Evolutionary conservation across 1,140 invertebrate genomes (phyloP), one percentile per base, ranked within the genome.

Genomic region (Drosophila suzukii): DNA sequence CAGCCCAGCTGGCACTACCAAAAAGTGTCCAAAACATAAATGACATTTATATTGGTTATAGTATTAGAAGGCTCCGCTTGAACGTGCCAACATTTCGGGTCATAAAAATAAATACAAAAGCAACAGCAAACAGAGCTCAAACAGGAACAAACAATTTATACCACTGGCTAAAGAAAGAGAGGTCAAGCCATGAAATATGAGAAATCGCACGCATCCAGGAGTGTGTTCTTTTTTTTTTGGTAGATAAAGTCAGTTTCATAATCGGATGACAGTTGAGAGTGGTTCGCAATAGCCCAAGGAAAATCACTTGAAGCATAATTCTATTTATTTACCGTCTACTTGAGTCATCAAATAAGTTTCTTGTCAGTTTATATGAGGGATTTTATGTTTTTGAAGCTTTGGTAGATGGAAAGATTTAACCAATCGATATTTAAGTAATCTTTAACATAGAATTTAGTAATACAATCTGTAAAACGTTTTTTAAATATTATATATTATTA

Each of bases 41-140:
- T 86, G 82, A 86, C 82, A 86, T 86, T 86, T 86, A 88, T 86
- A 86, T 86, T 86, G 82, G 82, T 79, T 82, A 82, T 81, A 68
- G 83, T 86, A 82, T 86, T 86, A 78, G 78, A 86, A 70, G 71
- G 68, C 68, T 68, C 34, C 46, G 34, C 51, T 46, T 27, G 39
- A 66, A 75, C 73, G 73, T 75, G 73, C 71, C 60, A 75, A 75
- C 71, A 62, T 75, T 73, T 75, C 47, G 60, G 59, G 73, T 53
- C 73, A 75, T 75, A 75, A 75, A 75, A 75, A 65, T 66, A 57
- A 66, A 75, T 41, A 65, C 54, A 66, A 54, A 63, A 66, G 61
- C 39, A 73, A 62, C 38, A 62, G 34, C 50, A 68, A 47, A 68
- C 66, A 70, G 27, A 39, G 62, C 62, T 38, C 32, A 50, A 74